These are phyloP conservation scores for Vanacampus margaritifer DNA, from an alignment of 2,113 vertebrate genomes.

Conservation along the genomic window DNA sequence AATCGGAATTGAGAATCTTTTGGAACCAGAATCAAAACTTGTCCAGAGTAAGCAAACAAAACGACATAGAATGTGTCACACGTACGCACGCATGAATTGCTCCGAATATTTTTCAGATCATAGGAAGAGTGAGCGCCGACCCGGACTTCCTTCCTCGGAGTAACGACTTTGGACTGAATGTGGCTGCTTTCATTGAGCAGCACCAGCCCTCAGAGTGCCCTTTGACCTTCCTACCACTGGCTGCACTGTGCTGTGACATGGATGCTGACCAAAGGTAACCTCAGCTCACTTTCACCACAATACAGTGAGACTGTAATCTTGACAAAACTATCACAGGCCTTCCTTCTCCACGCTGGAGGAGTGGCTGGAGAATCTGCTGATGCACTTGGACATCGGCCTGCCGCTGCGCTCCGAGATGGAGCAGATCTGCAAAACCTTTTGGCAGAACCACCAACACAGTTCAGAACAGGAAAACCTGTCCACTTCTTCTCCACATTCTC, in stretches of 20 bases:
- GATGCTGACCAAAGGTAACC: conserved; percentile 86
- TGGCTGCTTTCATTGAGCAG: conserved; percentile 84
- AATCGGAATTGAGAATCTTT: too few species aligned
- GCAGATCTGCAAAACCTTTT: conserved; percentile 78
- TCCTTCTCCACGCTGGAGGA: conserved; percentile 86
- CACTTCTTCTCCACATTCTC: not conserved
- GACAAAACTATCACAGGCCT: conserved; percentile 32
- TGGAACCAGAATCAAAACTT: too few species aligned
- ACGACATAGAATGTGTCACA: too few species aligned
- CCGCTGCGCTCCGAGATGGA: conserved; percentile 85
- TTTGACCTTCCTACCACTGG: conserved; percentile 85
- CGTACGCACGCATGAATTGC: not conserved
- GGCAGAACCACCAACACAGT: conserved; percentile 70
- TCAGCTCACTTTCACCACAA: not conserved
- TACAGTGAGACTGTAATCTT: not conserved
- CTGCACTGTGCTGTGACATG: conserved; percentile 87
- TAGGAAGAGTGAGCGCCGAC: conserved; percentile 91
- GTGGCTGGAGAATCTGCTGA: conserved; percentile 84
- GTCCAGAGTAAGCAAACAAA: too few species aligned
- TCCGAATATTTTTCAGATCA: conserved; percentile 74
- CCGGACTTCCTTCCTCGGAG: conserved; percentile 90
- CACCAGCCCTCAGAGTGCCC: conserved; percentile 83
- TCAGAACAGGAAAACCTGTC: not conserved
- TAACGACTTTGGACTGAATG: conserved; percentile 88
- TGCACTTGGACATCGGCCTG: conserved; percentile 85